Evolutionary conservation across 2,113 vertebrate species (phyloP).

Genomic region (Balaenoptera acutorostrata): DNA sequence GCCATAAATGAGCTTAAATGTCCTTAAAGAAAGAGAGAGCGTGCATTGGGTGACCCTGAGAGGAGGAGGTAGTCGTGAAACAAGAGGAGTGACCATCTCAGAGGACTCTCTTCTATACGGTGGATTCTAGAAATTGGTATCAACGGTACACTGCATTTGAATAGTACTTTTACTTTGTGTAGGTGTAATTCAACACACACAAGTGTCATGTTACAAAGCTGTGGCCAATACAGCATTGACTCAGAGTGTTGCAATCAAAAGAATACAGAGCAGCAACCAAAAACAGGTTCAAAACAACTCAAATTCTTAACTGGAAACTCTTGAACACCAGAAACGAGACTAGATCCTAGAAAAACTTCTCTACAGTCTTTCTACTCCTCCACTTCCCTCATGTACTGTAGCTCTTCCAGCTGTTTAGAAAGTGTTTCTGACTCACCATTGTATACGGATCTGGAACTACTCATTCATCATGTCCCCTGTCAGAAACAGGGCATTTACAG

Average conservation of each 20-base stretch:
- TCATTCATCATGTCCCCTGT: neutral
- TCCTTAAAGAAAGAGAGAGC: neutral
- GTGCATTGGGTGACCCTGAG: neutral
- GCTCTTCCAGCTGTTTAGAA: neutral
- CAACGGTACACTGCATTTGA: neutral
- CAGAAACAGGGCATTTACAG: neutral
- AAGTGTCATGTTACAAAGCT: neutral
- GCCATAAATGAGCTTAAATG: neutral
- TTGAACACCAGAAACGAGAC: neutral
- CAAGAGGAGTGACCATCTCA: neutral
- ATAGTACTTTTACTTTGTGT: neutral
- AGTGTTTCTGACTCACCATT: neutral
- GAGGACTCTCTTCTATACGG: neutral
- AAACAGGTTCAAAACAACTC: neutral
- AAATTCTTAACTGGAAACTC: neutral
- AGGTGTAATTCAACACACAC: neutral
- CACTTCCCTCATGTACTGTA: neutral
- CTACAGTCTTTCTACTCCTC: neutral
- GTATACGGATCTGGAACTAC: neutral
- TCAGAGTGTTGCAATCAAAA: neutral
- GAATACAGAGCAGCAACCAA: neutral
- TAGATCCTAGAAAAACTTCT: neutral
- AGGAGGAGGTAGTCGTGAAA: neutral
- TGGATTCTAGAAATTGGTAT: neutral
- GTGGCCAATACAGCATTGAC: neutral